Percentiles rank a stretch among this genome's conserved stretches.
Evolutionary conservation across 1,140 invertebrate species (phyloP).

Genomic region (Aphelenchoides fujianensis): DNA sequence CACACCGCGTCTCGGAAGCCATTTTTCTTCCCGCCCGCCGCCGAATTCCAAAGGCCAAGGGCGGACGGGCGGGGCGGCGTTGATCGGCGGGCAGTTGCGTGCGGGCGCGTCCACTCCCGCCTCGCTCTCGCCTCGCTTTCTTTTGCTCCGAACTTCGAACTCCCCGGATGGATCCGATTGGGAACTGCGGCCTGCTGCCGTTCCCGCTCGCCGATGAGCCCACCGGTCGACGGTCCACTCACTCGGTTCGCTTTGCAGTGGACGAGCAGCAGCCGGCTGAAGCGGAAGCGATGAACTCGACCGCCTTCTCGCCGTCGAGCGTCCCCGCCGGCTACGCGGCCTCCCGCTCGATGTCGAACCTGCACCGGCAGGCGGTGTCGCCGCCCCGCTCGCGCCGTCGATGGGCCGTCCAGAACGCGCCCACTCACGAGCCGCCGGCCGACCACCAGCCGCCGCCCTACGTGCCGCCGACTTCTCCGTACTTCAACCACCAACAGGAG

Average conservation of each 20-base stretch:
- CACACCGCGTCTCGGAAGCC: neutral
- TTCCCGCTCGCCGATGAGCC: neutral
- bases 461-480: neutral
- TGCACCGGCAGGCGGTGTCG: conserved; percentile 27
- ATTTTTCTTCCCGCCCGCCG: neutral
- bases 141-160: neutral
- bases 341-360: conserved; percentile 48
- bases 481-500: neutral
- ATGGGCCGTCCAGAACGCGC: conserved; percentile 26
- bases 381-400: conserved; percentile 27
- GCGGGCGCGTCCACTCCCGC: too few species aligned
- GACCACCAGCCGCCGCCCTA: neutral
- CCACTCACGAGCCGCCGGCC: neutral
- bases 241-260: neutral
- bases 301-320: neutral
- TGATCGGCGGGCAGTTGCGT: too few species aligned
- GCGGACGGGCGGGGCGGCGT: too few species aligned
- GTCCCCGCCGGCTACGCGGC: conserved; percentile 22
- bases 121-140: too few species aligned
- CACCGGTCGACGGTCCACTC: neutral
- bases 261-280: neutral
- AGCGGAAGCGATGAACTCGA: neutral
- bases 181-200: neutral
- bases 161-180: neutral
- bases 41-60: neutral